Percentiles rank a stretch among this genome's conserved stretches.
Evolutionary conservation across 2,113 vertebrate genomes (phyloP).

Genomic region (Bombycilla garrulus): DNA sequence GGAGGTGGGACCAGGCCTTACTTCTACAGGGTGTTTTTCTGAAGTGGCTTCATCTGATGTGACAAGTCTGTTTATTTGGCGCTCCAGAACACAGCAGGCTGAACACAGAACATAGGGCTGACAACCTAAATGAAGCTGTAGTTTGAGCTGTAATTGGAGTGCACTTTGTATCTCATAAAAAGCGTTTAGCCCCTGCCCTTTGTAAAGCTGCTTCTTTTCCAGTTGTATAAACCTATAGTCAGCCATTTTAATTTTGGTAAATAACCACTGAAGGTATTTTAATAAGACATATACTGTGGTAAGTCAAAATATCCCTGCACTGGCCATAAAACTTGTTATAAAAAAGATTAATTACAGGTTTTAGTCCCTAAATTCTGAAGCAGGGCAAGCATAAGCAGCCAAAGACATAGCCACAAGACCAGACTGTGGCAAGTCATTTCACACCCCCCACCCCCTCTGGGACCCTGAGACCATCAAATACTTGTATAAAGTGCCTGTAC

Average conservation of each 20-base stretch:
- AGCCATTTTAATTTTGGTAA: not conserved
- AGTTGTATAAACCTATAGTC: not conserved
- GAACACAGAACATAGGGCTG: not conserved
- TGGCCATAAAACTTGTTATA: not conserved
- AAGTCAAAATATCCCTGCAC: not conserved
- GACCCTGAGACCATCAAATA: not conserved
- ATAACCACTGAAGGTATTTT: not conserved
- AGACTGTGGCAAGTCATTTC: fast-evolving
- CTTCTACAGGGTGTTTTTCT: not conserved
- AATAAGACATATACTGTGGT: not conserved
- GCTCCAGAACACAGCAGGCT: not conserved
- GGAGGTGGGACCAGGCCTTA: not conserved
- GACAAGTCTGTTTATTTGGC: not conserved
- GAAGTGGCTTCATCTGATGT: not conserved
- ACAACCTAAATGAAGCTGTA: not conserved
- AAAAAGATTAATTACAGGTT: not conserved
- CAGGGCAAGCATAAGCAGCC: not conserved
- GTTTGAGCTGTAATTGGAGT: not conserved
- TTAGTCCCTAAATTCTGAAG: not conserved
- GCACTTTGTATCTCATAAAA: not conserved
- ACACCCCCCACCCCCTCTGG: fast-evolving
- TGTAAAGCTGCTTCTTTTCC: not conserved
- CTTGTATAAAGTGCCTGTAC: not conserved
- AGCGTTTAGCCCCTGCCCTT: not conserved
- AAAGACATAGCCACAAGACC: not conserved